Evolutionary conservation across 2,797 vertebrate species (phyloP), one percentile per base, ranked within the genome.

Genomic region (Myioborus melanocephalus): DNA sequence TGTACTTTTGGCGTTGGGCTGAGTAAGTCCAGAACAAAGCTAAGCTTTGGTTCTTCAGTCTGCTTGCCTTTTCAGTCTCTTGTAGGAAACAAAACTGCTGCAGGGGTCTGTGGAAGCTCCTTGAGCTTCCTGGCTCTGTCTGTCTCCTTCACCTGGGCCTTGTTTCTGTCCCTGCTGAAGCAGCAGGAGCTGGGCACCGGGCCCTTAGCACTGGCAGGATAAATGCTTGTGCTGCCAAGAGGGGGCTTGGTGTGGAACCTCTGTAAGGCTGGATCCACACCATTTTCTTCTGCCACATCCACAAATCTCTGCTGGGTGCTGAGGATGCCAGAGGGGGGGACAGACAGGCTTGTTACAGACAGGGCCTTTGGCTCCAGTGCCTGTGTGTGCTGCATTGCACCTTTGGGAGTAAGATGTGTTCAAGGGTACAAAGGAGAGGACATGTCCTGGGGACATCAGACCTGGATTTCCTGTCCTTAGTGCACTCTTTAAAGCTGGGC

Each of bases 21-120:
- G 93, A 93, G 94, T 87, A 90, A 90, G 86, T 97, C 94, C 93
- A 95, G 91, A 89, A 82, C 87, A 86, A 95, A 95, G 75, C 27
- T 72, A 8, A 72, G 50, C 89, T 89, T 82, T 94, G 46, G 22
- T 93, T 92, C 53, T 90, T 92, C 26, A 68, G 65, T 84, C 76
- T 2, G 1, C 47, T 64, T 84, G 76, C n/a, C 2, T 81, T 83
- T 82, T 28, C 46, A 78, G 52, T 28, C 41, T 89, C 24, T 30
- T 0, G 1, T 16, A 57, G 63, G 63, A 50, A 68, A 14, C 35
- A 68, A 24, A 10, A 11, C 34, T 53, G 43, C 59, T 49, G 15
- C 2, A 18, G 49, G 1, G 2, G 9, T 13, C 32, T 89, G 37
- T 61, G 34, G 57, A 35, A 84, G 34, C 41, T 28, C 63, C 52